These are phyloP conservation scores for Trematomus bernacchii DNA, from an alignment of 2,797 vertebrate species.

Conservation along the genomic window DNA sequence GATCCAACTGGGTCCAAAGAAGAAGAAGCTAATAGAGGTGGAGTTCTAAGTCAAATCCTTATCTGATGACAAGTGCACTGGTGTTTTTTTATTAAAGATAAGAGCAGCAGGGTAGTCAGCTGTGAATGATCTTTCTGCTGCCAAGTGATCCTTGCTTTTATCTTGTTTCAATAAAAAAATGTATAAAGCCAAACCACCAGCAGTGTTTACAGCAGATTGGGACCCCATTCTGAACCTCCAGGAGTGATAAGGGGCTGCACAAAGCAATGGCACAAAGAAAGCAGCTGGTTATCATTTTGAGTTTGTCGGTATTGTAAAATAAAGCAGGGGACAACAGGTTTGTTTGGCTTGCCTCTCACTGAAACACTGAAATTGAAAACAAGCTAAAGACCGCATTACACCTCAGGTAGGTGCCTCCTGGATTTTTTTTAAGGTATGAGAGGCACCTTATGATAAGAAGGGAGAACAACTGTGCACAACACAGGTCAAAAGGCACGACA, in stretches of 20 bases:
- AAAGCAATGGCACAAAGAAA: constrained; percentile 61
- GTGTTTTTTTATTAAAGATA: constrained; percentile 71
- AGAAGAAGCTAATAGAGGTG: constrained; percentile 31
- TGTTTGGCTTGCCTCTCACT: constrained; percentile 45
- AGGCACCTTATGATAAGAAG: constrained; percentile 64
- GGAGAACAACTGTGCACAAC: constrained; percentile 78
- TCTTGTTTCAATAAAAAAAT: not conserved
- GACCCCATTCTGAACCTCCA: constrained; percentile 7
- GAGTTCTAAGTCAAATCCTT: constrained; percentile 28
- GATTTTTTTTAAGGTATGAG: constrained; percentile 56
- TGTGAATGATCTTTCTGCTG: constrained; percentile 12
- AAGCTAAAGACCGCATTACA: constrained; percentile 39
- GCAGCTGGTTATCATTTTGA: constrained; percentile 34
- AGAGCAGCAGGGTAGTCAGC: constrained; percentile 31
- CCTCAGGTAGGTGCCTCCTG: constrained; percentile 45
- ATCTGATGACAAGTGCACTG: constrained; percentile 45
- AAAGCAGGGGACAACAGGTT: constrained; percentile 14
- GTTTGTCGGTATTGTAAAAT: constrained; percentile 27
- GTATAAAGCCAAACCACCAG: not conserved
- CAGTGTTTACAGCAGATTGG: constrained; percentile 19
- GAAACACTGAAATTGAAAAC: constrained; percentile 51
- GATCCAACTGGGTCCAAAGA: constrained; percentile 36
- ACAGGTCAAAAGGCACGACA: constrained; percentile 84
- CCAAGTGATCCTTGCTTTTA: constrained; percentile 6
- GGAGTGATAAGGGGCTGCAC: constrained; percentile 13